Conservation (phyloP, 1,140 invertebrate species). For the Micrasema minimum region DNA sequence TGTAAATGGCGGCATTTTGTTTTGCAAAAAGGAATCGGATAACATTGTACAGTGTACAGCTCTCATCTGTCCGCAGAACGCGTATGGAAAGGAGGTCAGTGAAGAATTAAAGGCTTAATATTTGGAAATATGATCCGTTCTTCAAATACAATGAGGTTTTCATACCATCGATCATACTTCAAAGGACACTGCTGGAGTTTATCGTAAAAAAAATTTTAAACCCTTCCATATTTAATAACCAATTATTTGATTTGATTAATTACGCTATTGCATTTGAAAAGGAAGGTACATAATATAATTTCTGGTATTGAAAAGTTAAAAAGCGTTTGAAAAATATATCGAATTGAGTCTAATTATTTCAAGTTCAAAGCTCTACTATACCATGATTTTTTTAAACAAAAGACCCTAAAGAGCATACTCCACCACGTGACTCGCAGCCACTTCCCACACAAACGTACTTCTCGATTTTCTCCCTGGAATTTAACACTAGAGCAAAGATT, state of each 20-base stretch:
- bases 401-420: too few species aligned
- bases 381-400: too few species aligned
- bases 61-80: neutral
- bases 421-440: too few species aligned
- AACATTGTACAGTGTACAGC: neutral
- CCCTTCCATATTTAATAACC: neutral
- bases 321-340: too few species aligned
- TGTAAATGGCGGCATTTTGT: slow-evolving; percentile 23
- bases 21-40: slow-evolving; percentile 12
- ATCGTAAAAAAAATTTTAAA: too few species aligned
- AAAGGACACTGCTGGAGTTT: neutral
- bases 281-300: neutral
- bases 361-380: too few species aligned
- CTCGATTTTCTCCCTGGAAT: too few species aligned
- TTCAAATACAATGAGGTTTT: neutral
- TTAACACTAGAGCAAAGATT: too few species aligned
- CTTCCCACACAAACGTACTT: too few species aligned
- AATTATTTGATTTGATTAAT: neutral
- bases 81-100: slow-evolving; percentile 22
- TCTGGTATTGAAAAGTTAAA: too few species aligned
- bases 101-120: slow-evolving; percentile 11
- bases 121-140: neutral
- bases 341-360: too few species aligned
- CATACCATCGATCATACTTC: neutral
- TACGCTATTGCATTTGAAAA: neutral